Percentiles rank a stretch among this genome's conserved stretches.
Conservation (phyloP, 2,113 vertebrate genomes). For the Nerophis lumbriciformis region DNA sequence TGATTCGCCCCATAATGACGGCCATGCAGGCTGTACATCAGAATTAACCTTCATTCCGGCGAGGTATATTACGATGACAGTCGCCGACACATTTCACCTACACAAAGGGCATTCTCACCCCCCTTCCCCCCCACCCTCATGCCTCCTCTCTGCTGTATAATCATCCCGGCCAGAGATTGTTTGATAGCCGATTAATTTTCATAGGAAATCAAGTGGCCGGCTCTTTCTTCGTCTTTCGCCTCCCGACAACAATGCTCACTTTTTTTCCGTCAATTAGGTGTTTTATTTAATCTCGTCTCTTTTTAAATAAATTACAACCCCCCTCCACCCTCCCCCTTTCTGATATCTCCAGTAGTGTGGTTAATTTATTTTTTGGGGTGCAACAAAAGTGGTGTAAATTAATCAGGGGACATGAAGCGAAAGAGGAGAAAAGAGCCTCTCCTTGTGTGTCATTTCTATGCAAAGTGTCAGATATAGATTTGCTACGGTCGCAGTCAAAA, state of each 20-base stretch:
- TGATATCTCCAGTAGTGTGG: constrained; percentile 59
- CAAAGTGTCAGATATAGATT: constrained; percentile 96
- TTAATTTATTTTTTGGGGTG: constrained; percentile 73
- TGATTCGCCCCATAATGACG: constrained; percentile 99
- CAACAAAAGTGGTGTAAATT: constrained; percentile 80
- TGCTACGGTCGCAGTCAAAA: constrained; percentile 88
- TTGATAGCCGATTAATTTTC: constrained; percentile 99
- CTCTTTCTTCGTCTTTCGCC: constrained; percentile 65
- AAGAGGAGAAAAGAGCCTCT: constrained; percentile 12
- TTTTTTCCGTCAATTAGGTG: constrained; percentile 88
- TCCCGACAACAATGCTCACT: constrained; percentile 72
- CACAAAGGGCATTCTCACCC: constrained; percentile 99
- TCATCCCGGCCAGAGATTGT: constrained; percentile 99
- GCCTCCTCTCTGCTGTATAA: constrained; percentile 83
- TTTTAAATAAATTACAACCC: constrained; percentile 75
- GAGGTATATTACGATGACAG: constrained; percentile 99
- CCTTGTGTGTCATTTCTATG: constrained; percentile 84
- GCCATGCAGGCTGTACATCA: constrained; percentile 99
- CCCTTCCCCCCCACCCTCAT: constrained; percentile 56
- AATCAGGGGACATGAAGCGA: constrained; percentile 80
- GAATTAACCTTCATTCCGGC: constrained; percentile 99
- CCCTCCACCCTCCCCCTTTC: constrained; percentile 31
- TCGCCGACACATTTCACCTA: constrained; percentile 99
- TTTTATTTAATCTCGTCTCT: constrained; percentile 88
- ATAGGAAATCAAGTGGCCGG: constrained; percentile 97